phyloP scores from a whole-genome alignment of 2,797 vertebrate genomes.

The Tachyglossus aculeatus region DNA sequence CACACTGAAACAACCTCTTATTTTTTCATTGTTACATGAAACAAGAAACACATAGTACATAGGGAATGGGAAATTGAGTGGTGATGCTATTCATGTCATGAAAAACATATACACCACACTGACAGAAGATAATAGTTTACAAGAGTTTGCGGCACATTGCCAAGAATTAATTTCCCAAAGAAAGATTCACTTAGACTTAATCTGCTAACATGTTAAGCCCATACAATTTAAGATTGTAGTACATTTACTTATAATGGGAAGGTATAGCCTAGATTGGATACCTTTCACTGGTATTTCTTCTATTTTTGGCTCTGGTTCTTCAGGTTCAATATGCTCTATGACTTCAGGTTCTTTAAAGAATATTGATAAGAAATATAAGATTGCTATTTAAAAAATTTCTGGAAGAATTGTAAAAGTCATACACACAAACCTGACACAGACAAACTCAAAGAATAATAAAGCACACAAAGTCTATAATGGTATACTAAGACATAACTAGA shows the following conservation, averaged over 20 bases:
- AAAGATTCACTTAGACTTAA: conserved; percentile 15
- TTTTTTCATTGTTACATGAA: conserved; percentile 26
- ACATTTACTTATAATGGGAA: conserved; percentile 5
- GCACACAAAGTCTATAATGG: background rate
- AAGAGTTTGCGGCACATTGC: conserved; percentile 18
- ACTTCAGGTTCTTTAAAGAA: conserved; percentile 77
- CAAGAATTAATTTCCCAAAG: background rate
- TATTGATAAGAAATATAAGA: conserved; percentile 64
- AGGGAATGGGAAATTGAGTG: background rate
- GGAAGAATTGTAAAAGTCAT: conserved; percentile 27
- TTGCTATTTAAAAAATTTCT: conserved; percentile 34
- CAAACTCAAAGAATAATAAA: background rate
- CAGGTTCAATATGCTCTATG: conserved; percentile 61
- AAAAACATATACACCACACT: background rate
- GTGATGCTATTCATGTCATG: background rate
- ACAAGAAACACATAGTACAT: conserved; percentile 16
- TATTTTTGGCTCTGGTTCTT: conserved; percentile 64
- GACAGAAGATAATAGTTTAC: background rate
- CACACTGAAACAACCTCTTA: too few species aligned
- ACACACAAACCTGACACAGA: conserved; percentile 8
- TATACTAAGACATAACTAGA: background rate
- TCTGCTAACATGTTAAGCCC: background rate
- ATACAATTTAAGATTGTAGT: conserved; percentile 38
- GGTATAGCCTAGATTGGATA: conserved; percentile 50
- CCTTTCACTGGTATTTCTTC: conserved; percentile 72